A percentile compares a stretch with the other conserved stretches of the same genome.
Evolutionary conservation across 2,888 invertebrate genomes (phyloP).

Genomic region (Monopis laevigella): DNA sequence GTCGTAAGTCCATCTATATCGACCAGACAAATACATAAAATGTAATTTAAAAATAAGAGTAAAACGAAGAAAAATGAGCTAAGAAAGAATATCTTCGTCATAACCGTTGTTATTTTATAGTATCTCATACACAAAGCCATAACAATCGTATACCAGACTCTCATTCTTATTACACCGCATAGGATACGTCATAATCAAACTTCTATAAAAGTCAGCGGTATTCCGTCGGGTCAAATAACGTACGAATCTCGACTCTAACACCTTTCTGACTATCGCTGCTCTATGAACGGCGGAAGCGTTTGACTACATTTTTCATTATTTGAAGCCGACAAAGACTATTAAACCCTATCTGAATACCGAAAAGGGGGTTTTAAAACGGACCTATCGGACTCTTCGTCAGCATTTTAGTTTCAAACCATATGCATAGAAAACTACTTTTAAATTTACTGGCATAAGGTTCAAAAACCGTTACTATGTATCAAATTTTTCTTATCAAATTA

Average conservation of each 20-base stretch:
- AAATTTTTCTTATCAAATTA: constrained; percentile 58
- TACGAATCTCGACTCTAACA: constrained; percentile 1
- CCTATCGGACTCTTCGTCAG: constrained; percentile 8
- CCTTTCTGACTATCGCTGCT: not conserved
- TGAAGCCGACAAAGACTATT: constrained; percentile 22
- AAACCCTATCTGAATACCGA: constrained; percentile 28
- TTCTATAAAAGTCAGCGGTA: not conserved
- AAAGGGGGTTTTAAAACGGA: constrained; percentile 7
- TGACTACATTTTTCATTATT: constrained; percentile 18
- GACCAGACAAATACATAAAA: too few relatives aligned
- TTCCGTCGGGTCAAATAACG: not conserved
- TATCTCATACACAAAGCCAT: too few relatives aligned
- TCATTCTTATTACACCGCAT: too few relatives aligned
- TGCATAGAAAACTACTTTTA: not conserved
- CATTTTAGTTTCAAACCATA: constrained; percentile 4
- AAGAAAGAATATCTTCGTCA: too few relatives aligned
- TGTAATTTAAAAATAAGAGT: too few relatives aligned
- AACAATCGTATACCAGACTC: too few relatives aligned
- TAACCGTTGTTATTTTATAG: too few relatives aligned
- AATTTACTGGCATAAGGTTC: constrained; percentile 21
- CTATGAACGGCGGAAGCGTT: constrained; percentile 7
- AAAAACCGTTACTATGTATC: constrained; percentile 28
- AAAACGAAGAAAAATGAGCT: too few relatives aligned
- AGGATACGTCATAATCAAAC: too few relatives aligned
- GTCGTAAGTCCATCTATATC: too few relatives aligned